Conservation (phyloP, 2,888 invertebrate species). For the Schizotus pectinicornis region DNA sequence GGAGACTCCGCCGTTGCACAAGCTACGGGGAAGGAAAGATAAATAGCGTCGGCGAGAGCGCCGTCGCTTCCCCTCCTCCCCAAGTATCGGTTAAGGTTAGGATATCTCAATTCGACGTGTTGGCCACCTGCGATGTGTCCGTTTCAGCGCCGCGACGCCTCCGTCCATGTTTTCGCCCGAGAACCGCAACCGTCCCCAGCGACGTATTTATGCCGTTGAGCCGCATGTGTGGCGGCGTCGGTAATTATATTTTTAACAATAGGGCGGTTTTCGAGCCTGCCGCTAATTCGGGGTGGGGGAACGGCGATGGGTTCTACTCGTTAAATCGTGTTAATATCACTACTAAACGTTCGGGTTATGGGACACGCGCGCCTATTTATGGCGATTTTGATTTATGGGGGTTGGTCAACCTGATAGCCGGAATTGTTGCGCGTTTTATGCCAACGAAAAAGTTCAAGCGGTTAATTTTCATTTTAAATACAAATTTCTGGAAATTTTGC, state of each 20-base stretch:
- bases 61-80: conserved; percentile 27
- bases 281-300: neutral
- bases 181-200: neutral
- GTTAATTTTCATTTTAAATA: too few relatives aligned
- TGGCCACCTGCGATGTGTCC: conserved; percentile 27
- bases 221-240: conserved; percentile 4
- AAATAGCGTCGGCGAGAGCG: conserved; percentile 23
- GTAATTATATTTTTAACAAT: conserved; percentile 22
- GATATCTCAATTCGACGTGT: conserved; percentile 26
- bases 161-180: neutral
- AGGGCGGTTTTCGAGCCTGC: conserved; percentile 2
- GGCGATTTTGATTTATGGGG: too few relatives aligned
- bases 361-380: too few relatives aligned
- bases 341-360: too few relatives aligned
- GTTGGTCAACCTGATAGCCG: too few relatives aligned
- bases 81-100: conserved; percentile 23
- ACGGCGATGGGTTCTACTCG: neutral
- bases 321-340: too few relatives aligned
- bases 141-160: conserved; percentile 2
- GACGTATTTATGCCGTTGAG: conserved; percentile 16
- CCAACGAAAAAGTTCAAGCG: too few relatives aligned
- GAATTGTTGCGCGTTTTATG: too few relatives aligned
- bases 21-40: conserved; percentile 22
- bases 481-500: too few relatives aligned
- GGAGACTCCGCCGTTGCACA: conserved; percentile 14